Conservation (phyloP, 2,888 invertebrate species). For the Ectropis crepuscularia region DNA sequence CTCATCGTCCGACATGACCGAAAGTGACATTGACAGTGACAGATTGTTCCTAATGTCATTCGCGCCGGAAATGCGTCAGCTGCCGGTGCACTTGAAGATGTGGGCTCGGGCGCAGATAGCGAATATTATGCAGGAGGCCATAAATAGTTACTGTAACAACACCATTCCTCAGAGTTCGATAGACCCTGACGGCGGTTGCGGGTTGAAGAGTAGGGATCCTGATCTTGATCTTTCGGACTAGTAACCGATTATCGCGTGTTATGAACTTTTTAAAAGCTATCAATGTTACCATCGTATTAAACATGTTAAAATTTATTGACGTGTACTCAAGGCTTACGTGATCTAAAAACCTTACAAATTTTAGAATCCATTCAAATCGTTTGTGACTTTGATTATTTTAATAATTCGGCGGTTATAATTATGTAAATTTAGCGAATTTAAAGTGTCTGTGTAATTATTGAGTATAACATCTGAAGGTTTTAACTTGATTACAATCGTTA, state of each 20-base stretch:
- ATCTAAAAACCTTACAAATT: no score
- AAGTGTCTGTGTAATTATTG: no score
- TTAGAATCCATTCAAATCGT: no score
- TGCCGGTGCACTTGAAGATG: constrained; percentile 75
- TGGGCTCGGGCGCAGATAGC: constrained; percentile 78
- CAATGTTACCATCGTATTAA: no score
- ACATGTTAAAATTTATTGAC: no score
- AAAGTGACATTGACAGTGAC: constrained; percentile 66
- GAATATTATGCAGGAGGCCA: constrained; percentile 77
- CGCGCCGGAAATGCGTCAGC: constrained; percentile 73
- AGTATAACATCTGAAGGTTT: no score
- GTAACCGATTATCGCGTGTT: neutral
- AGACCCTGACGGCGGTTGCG: constrained; percentile 32
- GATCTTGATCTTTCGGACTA: constrained; percentile 7
- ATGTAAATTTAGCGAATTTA: no score
- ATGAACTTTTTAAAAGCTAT: neutral
- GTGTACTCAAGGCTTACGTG: no score
- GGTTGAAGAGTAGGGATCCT: constrained; percentile 1
- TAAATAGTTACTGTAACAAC: constrained; percentile 64
- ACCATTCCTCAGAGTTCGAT: constrained; percentile 49
- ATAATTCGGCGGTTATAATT: no score
- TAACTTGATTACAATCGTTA: no score
- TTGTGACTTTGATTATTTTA: no score
- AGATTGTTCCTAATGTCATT: constrained; percentile 73
- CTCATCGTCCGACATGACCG: constrained; percentile 49